Percentiles rank a stretch among this genome's conserved stretches.
These are phyloP conservation scores for Lingula anatina DNA, from an alignment of 2,888 invertebrate genomes.

Conservation along the genomic window DNA sequence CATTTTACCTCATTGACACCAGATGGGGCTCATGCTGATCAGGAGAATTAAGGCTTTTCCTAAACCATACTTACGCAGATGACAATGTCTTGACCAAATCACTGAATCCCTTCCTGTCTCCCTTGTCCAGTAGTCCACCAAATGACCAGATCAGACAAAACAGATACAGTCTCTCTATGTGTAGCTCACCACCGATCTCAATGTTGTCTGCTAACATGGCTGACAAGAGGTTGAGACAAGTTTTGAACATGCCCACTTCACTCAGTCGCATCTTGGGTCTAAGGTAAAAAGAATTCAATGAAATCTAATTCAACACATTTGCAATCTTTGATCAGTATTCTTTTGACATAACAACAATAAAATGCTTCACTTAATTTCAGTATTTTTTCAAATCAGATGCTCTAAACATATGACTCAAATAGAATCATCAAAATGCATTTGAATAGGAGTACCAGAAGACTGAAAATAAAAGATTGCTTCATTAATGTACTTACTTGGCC, in stretches of 20 bases:
- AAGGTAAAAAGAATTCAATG: constrained; percentile 8
- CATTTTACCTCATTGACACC: no score
- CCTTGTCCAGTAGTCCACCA: constrained; percentile 44
- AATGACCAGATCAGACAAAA: constrained; percentile 53
- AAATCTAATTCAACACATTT: background rate
- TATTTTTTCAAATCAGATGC: no score
- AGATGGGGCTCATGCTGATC: no score
- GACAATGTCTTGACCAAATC: constrained; percentile 47
- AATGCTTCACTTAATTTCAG: no score
- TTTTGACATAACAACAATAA: no score
- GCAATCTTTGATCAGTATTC: no score
- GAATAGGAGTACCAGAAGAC: background rate
- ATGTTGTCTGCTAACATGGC: constrained; percentile 52
- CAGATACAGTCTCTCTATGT: constrained; percentile 48
- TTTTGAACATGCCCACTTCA: constrained; percentile 49
- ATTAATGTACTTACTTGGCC: constrained; percentile 40
- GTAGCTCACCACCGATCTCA: constrained; percentile 50
- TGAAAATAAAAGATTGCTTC: background rate
- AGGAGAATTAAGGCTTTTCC: no score
- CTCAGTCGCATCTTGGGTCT: constrained; percentile 38
- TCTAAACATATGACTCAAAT: no score
- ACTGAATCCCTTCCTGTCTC: constrained; percentile 46
- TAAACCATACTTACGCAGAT: constrained; percentile 37
- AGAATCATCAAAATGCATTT: background rate
- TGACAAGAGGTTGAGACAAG: constrained; percentile 45